phyloP scores from a whole-genome alignment of 2,888 invertebrate genomes.

The Hartigia nigra region DNA sequence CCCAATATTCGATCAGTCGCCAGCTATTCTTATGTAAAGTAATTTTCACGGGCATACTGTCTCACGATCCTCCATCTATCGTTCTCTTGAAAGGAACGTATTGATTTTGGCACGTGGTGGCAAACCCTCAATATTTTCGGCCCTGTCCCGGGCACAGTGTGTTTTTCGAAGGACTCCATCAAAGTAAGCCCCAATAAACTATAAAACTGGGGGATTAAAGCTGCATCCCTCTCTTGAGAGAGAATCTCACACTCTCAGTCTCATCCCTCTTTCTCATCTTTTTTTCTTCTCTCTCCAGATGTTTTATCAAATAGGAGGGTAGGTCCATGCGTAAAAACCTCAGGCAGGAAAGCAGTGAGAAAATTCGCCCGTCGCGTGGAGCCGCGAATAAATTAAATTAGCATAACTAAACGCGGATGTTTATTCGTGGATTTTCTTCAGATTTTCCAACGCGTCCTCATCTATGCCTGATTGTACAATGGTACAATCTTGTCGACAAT shows the following conservation, averaged over 20 bases:
- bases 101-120: conserved; percentile 43
- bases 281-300: not conserved
- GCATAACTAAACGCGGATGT: conserved; percentile 13
- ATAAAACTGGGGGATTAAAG: conserved; percentile 58
- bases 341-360: not conserved
- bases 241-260: conserved; percentile 3
- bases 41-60: conserved; percentile 36
- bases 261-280: not conserved
- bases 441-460: not conserved
- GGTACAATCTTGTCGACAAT: not conserved
- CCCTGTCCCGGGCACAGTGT: conserved; percentile 11
- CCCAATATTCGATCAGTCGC: conserved; percentile 30
- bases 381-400: conserved; percentile 24
- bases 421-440: not conserved
- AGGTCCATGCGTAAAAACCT: not conserved
- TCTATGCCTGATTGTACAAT: not conserved
- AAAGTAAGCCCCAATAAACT: conserved; percentile 65
- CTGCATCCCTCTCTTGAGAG: conserved; percentile 7
- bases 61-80: conserved; percentile 12
- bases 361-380: not conserved
- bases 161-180: conserved; percentile 58
- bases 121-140: conserved; percentile 8
- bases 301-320: not conserved
- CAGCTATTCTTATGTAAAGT: conserved; percentile 55
- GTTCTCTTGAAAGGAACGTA: conserved; percentile 29